Evolutionary conservation across 2,113 vertebrate genomes (phyloP).

Genomic region (Actinemys pallida): DNA sequence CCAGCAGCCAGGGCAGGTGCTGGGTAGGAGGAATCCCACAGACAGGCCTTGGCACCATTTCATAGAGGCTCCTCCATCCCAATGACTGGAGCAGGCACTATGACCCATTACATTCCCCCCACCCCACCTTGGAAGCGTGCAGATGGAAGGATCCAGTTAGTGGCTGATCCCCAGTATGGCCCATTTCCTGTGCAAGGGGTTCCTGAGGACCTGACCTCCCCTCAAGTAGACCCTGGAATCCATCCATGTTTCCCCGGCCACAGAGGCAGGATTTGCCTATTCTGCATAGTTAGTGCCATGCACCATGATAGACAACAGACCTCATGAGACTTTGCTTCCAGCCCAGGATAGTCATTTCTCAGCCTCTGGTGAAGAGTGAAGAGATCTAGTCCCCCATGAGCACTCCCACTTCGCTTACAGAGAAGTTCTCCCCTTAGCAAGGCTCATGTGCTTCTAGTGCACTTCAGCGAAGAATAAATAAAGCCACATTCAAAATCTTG

Average conservation of each 20-base stretch:
- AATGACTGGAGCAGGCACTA: background rate
- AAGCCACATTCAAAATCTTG: background rate
- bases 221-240: background rate
- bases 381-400: background rate
- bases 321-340: background rate
- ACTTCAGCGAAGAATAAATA: background rate
- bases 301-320: background rate
- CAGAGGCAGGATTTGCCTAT: background rate
- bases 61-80: background rate
- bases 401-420: fast-evolving
- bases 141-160: background rate
- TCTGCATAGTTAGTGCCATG: background rate
- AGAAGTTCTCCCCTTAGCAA: background rate
- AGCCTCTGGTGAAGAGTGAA: fast-evolving
- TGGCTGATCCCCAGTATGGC: background rate
- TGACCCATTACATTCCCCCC: background rate
- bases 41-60: background rate
- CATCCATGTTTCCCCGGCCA: fast-evolving
- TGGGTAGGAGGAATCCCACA: background rate
- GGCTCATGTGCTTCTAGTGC: background rate
- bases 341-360: background rate
- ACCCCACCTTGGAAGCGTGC: background rate
- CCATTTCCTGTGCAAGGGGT: background rate
- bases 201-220: background rate
- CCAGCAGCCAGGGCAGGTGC: background rate